Evolutionary conservation across 92 coral and sea anemone species (phyloP).

Genomic region (Siderastrea siderea): DNA sequence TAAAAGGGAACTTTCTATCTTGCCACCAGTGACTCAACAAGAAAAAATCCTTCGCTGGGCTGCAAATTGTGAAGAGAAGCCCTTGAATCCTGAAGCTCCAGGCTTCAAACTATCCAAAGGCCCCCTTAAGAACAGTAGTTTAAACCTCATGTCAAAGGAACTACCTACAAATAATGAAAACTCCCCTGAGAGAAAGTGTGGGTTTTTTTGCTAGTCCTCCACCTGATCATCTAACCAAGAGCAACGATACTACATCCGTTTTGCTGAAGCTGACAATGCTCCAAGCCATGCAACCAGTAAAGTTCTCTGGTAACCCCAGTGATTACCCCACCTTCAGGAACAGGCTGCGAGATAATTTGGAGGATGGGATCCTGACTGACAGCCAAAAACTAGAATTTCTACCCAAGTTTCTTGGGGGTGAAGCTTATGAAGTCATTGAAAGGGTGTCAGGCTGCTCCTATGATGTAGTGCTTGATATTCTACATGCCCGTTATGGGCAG

Average conservation of each 20-base stretch:
- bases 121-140: no score
- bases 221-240: neutral
- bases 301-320: conserved; percentile 61
- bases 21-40: neutral
- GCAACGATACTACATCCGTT: conserved; percentile 16
- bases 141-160: no score
- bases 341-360: conserved; percentile 57
- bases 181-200: no score
- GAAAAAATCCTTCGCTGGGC: neutral
- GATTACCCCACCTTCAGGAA: conserved; percentile 56
- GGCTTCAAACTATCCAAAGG: neutral
- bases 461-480: conserved; percentile 32
- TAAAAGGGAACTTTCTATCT: no score
- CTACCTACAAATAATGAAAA: no score
- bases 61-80: neutral
- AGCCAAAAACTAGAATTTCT: conserved; percentile 64
- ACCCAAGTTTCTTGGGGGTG: conserved; percentile 49
- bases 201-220: neutral
- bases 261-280: conserved; percentile 54
- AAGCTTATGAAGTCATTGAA: conserved; percentile 60
- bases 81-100: neutral
- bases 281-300: conserved; percentile 66
- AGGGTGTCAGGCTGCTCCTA: conserved; percentile 66
- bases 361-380: conserved; percentile 54
- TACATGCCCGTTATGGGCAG: conserved; percentile 66